Evolutionary conservation across 2,797 vertebrate species (phyloP).

Genomic region (Heliangelus exortis): DNA sequence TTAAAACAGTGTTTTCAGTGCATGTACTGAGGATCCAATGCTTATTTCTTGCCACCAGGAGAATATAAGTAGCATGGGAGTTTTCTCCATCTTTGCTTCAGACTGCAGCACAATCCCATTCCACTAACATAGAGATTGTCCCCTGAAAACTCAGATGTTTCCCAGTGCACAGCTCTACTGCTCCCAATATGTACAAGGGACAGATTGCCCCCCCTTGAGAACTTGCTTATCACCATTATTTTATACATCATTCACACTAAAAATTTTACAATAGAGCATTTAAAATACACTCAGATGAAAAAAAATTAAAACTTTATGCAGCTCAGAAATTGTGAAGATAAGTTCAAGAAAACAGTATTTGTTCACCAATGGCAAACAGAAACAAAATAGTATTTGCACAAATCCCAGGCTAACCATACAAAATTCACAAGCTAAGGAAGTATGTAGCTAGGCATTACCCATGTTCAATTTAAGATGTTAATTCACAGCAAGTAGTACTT

Average conservation of each 20-base stretch:
- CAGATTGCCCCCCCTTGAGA: neutral
- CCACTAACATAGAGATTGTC: neutral
- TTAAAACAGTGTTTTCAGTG: neutral
- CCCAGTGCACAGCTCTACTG: neutral
- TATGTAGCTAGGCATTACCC: neutral
- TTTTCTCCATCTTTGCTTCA: neutral
- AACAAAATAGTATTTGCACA: neutral
- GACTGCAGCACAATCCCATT: rapidly evolving
- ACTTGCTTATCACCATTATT: neutral
- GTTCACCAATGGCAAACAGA: neutral
- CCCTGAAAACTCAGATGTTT: neutral
- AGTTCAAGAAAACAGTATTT: neutral
- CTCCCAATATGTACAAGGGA: neutral
- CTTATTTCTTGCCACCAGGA: neutral
- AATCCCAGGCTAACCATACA: neutral
- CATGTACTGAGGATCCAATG: neutral
- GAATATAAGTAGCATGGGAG: neutral
- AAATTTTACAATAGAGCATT: neutral
- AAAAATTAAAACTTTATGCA: neutral
- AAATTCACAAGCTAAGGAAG: neutral
- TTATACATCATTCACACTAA: neutral
- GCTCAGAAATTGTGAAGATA: neutral
- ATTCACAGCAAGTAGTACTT: neutral
- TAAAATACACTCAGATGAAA: neutral
- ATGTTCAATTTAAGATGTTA: neutral